phyloP scores from a whole-genome alignment of 1,140 invertebrate genomes.

The Whitmania pigra region DNA sequence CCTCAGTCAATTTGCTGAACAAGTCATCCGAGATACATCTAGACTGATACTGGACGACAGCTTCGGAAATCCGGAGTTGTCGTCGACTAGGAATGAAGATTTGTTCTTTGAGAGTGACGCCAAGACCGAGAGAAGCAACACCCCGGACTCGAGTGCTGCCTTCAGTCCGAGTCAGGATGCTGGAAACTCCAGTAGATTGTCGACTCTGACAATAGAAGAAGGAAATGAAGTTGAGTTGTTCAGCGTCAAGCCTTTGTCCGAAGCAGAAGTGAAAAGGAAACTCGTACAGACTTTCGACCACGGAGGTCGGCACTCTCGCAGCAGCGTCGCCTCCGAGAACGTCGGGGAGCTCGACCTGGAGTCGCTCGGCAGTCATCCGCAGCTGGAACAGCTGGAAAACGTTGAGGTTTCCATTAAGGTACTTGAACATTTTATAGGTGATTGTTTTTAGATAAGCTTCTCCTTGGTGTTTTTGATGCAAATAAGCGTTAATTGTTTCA shows the following conservation, averaged over 20 bases:
- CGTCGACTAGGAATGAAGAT: constrained; percentile 7
- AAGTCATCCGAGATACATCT: constrained; percentile 1
- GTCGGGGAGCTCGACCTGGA: not conserved
- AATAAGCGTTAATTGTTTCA: not conserved
- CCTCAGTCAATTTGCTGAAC: not conserved
- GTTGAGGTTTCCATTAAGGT: constrained; percentile 16
- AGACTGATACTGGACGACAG: not conserved
- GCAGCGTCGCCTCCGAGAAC: not conserved
- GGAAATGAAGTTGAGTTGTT: not conserved
- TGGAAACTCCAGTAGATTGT: not conserved
- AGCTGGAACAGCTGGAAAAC: constrained; percentile 16
- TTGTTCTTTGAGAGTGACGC: not conserved
- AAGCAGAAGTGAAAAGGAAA: constrained; percentile 1
- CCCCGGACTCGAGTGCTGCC: not conserved
- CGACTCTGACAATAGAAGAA: not conserved
- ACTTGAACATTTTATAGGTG: not conserved
- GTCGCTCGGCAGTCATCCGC: not conserved
- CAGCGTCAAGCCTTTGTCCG: constrained; percentile 4
- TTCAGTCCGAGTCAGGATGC: not conserved
- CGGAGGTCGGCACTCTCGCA: not conserved
- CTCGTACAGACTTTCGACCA: not conserved
- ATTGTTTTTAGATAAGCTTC: no score
- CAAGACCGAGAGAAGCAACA: not conserved
- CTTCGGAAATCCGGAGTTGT: not conserved
- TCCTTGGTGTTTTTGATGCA: no score